These are phyloP conservation scores for Tenualosa ilisha DNA, from an alignment of 2,797 vertebrate species.

Conservation along the genomic window DNA sequence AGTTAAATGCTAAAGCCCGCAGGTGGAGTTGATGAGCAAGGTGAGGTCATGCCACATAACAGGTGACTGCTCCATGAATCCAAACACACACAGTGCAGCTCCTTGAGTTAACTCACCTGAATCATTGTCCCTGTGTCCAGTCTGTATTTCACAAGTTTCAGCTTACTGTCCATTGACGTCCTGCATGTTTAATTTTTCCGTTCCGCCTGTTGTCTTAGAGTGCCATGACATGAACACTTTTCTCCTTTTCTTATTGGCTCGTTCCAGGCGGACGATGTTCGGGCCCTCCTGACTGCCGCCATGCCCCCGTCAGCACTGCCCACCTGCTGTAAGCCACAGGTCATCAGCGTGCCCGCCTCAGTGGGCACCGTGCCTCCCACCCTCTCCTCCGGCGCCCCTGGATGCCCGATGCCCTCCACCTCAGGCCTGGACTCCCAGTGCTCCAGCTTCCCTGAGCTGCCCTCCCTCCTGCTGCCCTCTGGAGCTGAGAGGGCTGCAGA, in stretches of 20 bases:
- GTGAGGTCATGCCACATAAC: background rate
- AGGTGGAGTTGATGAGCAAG: background rate
- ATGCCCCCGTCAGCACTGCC: slow-evolving; percentile 97
- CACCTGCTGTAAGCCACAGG: slow-evolving; percentile 94
- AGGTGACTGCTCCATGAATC: background rate
- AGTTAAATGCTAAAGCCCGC: background rate
- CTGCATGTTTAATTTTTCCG: background rate
- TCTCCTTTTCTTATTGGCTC: background rate
- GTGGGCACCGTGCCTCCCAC: slow-evolving; percentile 95
- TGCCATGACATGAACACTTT: background rate
- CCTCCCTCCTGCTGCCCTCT: slow-evolving; percentile 3
- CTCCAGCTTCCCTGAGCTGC: slow-evolving; percentile 34
- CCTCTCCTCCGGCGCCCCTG: slow-evolving; percentile 72
- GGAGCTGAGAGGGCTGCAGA: slow-evolving; percentile 87
- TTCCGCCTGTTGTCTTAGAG: background rate
- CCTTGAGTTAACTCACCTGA: background rate
- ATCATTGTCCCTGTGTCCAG: background rate
- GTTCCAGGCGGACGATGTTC: slow-evolving; percentile 91
- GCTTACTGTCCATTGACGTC: background rate
- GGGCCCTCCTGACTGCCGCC: slow-evolving; percentile 93
- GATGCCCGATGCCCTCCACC: slow-evolving; percentile 3
- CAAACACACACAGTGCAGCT: background rate
- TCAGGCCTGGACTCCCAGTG: slow-evolving; percentile 21
- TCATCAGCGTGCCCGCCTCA: slow-evolving; percentile 92
- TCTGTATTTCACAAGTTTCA: background rate